Base-by-base conservation (phyloP, 2,113 vertebrate genomes). In the Anguilla japonica region DNA sequence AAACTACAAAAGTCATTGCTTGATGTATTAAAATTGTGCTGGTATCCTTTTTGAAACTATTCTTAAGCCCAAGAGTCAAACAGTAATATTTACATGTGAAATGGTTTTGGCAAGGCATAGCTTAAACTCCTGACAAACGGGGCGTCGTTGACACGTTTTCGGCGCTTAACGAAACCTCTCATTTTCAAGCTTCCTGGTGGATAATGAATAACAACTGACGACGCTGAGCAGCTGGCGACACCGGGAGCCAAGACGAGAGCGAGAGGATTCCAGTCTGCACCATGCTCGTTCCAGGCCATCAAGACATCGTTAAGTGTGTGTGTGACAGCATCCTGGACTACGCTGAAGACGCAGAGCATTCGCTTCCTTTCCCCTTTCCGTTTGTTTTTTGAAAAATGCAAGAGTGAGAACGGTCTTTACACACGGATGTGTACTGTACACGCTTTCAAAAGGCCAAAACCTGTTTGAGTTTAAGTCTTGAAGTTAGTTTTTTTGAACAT, bases 121-220 rank as follows among this genome's bases (percentile, higher is more conserved):
- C 26, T 75, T n/a, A 75, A 75, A 34, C 71, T 1, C 6, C 71
- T 34, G 71, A 13, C 71, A 29, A 26, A 26, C 26, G 11, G 71
- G 71, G 71, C n/a, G 1, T 15, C 18, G 78, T 34, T 11, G 6
- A 39, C 29, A 79, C 5, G 14, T 29, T 16, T 29, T 29, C 78
- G 4, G n/a, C 26, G n/a, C 80, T 11, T 43, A 84, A 46, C 78
- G 22, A 57, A 39, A 50, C 53, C 20, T 63, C 78, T 50, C 84
- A 91, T 88, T 94, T 88, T 91, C 91, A 94, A 98, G 98, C 97
- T 50, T 98, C 97, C 88, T 99, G 98, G 98, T 99, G 98, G 98
- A 97, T 98, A 91, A 95, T 97, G 96, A 97, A 97, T 93, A 98
- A 97, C 93, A 97, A 97, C 94, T 97, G 97, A 96, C 89, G 84